These are phyloP conservation scores for Brachypalpus laphriformis DNA, from an alignment of 2,888 invertebrate species.

Conservation along the genomic window DNA sequence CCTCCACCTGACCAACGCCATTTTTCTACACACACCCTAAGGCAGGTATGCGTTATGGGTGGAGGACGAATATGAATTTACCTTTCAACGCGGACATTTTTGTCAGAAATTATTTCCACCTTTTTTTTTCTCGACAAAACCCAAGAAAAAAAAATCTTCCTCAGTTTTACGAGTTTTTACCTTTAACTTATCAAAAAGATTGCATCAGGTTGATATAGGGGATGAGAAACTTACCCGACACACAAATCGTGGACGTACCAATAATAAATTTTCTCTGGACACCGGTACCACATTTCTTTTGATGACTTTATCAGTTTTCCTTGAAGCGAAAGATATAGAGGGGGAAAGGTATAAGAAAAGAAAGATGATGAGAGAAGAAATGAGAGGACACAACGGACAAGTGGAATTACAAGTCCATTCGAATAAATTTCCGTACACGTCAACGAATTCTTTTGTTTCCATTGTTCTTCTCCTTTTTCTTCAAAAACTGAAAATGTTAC, in stretches of 20 bases:
- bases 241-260: constrained; percentile 62
- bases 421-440: constrained; percentile 67
- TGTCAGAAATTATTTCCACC: constrained; percentile 33
- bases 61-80: constrained; percentile 33
- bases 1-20: constrained; percentile 62
- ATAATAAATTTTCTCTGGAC: constrained; percentile 67
- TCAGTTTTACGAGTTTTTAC: constrained; percentile 66
- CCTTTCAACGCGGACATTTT: constrained; percentile 50
- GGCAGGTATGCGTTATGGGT: constrained; percentile 9
- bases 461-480: constrained; percentile 41
- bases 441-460: constrained; percentile 62
- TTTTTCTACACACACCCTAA: constrained; percentile 23
- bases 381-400: constrained; percentile 42
- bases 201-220: constrained; percentile 73
- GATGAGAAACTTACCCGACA: constrained; percentile 70
- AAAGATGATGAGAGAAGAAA: constrained; percentile 35
- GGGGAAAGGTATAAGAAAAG: not conserved
- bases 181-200: constrained; percentile 71
- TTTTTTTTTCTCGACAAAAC: not conserved
- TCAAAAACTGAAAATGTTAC: constrained; percentile 3
- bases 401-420: constrained; percentile 52
- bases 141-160: constrained; percentile 23
- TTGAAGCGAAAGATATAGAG: constrained; percentile 25
- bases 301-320: constrained; percentile 73
- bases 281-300: constrained; percentile 63